Evolutionary conservation across 2,888 invertebrate species (phyloP).

Genomic region (Ennomos fuscantarius): DNA sequence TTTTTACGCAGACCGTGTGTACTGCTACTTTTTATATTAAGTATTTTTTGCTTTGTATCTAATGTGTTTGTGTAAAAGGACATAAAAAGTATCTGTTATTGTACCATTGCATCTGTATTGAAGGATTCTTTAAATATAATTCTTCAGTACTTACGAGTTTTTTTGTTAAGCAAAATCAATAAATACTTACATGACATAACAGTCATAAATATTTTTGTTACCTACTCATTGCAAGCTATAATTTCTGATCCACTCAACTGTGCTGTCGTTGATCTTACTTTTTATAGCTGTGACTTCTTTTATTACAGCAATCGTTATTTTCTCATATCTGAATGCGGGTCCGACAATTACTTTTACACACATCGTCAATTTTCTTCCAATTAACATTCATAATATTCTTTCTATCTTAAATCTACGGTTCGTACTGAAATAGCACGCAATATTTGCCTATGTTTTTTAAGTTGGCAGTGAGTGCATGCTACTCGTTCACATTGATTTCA

Average conservation of each 20-base stretch:
- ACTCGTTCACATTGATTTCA: slow-evolving; percentile 63
- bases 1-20: background rate
- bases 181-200: too few relatives aligned
- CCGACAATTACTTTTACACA: slow-evolving; percentile 9
- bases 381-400: slow-evolving; percentile 11
- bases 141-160: too few relatives aligned
- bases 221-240: too few relatives aligned
- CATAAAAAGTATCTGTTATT: too few relatives aligned
- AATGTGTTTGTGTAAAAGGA: too few relatives aligned
- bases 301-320: slow-evolving; percentile 3
- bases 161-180: too few relatives aligned
- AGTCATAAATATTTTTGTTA: too few relatives aligned
- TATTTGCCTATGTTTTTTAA: slow-evolving; percentile 42
- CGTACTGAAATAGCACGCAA: slow-evolving; percentile 55
- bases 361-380: slow-evolving; percentile 16
- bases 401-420: slow-evolving; percentile 21
- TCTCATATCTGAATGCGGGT: slow-evolving; percentile 8
- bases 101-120: too few relatives aligned
- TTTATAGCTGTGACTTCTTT: slow-evolving; percentile 2
- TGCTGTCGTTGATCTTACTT: slow-evolving; percentile 1
- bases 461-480: slow-evolving; percentile 45
- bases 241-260: background rate
- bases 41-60: too few relatives aligned
- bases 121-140: too few relatives aligned
- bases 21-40: too few relatives aligned